Percentiles rank a stretch among this genome's conserved stretches.
Evolutionary conservation across 2,888 invertebrate species (phyloP).

Genomic region (Scelioninae gen. 1): DNA sequence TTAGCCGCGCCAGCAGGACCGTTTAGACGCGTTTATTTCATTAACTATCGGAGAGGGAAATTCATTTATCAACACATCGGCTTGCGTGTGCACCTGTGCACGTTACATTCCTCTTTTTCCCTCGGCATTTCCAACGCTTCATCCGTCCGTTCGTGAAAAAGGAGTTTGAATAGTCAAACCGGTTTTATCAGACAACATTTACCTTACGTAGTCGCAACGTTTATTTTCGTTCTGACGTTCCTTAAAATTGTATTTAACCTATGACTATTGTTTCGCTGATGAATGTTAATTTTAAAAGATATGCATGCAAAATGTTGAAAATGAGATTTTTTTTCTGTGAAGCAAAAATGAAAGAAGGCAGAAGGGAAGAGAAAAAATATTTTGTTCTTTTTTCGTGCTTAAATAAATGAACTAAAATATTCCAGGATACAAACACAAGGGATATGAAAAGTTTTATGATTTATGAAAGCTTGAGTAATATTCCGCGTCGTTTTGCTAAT

Average conservation of each 20-base stretch:
- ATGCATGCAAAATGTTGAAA: slow-evolving; percentile 25
- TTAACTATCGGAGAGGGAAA: slow-evolving; percentile 70
- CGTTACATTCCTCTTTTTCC: slow-evolving; percentile 48
- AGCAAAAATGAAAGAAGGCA: neutral
- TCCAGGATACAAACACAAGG: slow-evolving; percentile 30
- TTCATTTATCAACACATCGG: slow-evolving; percentile 75
- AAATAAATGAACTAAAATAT: slow-evolving; percentile 46
- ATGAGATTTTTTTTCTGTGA: slow-evolving; percentile 34
- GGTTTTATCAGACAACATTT: slow-evolving; percentile 73
- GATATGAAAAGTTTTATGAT: slow-evolving; percentile 51
- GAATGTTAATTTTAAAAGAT: slow-evolving; percentile 56
- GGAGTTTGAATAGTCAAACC: slow-evolving; percentile 74
- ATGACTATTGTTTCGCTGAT: slow-evolving; percentile 57
- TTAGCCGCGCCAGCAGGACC: slow-evolving; percentile 73
- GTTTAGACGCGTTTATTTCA: slow-evolving; percentile 76
- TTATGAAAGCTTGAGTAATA: slow-evolving; percentile 52
- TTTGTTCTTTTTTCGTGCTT: neutral
- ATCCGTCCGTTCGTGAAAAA: slow-evolving; percentile 69
- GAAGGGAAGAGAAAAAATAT: neutral
- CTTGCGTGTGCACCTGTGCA: slow-evolving; percentile 41
- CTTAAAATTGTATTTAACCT: slow-evolving; percentile 53
- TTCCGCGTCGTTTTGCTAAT: slow-evolving; percentile 59
- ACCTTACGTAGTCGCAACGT: slow-evolving; percentile 48
- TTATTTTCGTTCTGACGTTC: slow-evolving; percentile 56
- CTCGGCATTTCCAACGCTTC: slow-evolving; percentile 52